These are phyloP conservation scores for Strix uralensis DNA, from an alignment of 2,113 vertebrate genomes.

Conservation along the genomic window DNA sequence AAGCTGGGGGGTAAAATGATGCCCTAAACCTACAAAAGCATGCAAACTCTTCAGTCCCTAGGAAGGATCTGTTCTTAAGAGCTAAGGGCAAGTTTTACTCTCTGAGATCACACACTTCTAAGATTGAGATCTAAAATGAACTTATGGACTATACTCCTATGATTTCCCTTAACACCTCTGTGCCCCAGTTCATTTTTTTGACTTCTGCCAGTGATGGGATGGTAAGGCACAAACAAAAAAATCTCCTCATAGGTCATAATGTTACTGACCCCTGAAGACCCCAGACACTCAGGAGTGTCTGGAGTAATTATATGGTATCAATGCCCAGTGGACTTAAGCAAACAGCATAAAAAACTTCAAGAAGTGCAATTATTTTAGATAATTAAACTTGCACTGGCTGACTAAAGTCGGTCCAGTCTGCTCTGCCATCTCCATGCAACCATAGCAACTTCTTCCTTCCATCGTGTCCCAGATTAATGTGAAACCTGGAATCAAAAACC, in stretches of 20 bases:
- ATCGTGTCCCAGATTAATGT: constrained; percentile 9
- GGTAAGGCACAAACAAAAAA: not conserved
- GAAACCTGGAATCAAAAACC: constrained; percentile 46
- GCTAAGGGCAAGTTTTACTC: not conserved
- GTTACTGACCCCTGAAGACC: not conserved
- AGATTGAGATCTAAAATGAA: not conserved
- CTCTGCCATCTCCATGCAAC: constrained; percentile 3
- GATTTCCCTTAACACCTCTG: not conserved
- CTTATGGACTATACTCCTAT: not conserved
- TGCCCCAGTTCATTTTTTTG: not conserved
- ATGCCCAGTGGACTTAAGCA: not conserved
- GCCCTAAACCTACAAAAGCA: not conserved
- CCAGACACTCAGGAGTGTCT: not conserved
- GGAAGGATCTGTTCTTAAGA: not conserved
- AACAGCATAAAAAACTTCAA: not conserved
- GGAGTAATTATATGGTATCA: not conserved
- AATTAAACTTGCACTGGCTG: constrained; percentile 20
- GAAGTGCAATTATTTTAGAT: not conserved
- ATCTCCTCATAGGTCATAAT: fast-evolving
- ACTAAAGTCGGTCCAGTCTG: not conserved
- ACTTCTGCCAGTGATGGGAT: not conserved
- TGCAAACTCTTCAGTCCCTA: not conserved
- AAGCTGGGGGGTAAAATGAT: not conserved
- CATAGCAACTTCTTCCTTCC: constrained; percentile 35
- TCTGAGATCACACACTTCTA: not conserved